These are phyloP conservation scores for Syngnathus scovelli DNA, from an alignment of 2,113 vertebrate genomes.

Conservation along the genomic window DNA sequence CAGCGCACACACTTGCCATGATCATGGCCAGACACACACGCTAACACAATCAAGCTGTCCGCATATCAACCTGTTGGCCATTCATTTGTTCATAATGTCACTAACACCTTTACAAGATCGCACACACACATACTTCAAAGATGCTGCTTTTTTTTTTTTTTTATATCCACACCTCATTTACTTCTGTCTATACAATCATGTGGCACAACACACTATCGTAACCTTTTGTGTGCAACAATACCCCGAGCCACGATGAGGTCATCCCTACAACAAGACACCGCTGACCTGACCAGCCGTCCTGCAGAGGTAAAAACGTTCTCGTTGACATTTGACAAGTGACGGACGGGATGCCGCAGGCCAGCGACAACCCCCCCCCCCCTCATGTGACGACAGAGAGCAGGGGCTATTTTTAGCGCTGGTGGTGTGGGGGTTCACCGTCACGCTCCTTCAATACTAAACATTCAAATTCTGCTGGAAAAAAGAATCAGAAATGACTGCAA, in stretches of 20 bases:
- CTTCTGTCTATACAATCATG: no score
- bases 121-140: not conserved
- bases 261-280: not conserved
- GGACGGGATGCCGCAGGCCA: not conserved
- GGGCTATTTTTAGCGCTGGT: not conserved
- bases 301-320: not conserved
- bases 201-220: not conserved
- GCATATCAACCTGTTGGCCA: not conserved
- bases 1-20: not conserved
- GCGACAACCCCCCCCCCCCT: not conserved
- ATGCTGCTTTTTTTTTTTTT: not conserved
- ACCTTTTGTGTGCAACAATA: not conserved
- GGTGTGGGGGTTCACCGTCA: not conserved
- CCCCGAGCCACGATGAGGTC: not conserved
- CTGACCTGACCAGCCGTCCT: not conserved
- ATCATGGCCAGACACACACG: not conserved
- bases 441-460: not conserved
- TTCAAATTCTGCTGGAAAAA: not conserved
- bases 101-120: not conserved
- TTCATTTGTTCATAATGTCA: not conserved
- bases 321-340: not conserved
- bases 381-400: not conserved
- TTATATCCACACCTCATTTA: no score
- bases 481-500: not conserved
- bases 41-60: slow-evolving; percentile 1